Evolutionary conservation across 2,113 vertebrate species (phyloP).

Genomic region (Lipophrys pholis): DNA sequence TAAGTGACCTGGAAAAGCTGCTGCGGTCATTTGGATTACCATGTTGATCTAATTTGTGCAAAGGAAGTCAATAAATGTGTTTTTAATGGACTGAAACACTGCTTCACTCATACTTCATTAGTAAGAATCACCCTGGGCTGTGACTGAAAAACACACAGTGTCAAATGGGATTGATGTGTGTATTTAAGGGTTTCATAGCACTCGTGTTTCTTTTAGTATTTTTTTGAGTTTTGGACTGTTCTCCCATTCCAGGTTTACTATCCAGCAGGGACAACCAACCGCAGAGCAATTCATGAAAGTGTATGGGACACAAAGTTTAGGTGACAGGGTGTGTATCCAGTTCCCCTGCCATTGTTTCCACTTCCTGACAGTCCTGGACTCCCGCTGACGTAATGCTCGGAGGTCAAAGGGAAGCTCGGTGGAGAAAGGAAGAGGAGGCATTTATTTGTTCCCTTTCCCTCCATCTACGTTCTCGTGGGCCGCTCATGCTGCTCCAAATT

Average conservation of each 20-base stretch:
- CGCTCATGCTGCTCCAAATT: conserved; percentile 14
- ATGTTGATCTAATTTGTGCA: too few relatives aligned
- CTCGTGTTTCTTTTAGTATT: neutral
- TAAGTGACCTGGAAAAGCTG: too few relatives aligned
- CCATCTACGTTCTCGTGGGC: conserved; percentile 45
- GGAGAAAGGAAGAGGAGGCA: conserved; percentile 52
- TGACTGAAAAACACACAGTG: too few relatives aligned
- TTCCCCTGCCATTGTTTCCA: conserved; percentile 82
- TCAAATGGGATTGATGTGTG: too few relatives aligned
- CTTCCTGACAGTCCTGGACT: conserved; percentile 70
- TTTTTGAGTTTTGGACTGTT: too few relatives aligned
- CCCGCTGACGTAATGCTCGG: conserved; percentile 71
- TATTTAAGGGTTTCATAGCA: neutral
- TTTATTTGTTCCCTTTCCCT: conserved; percentile 46
- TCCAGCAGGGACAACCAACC: neutral
- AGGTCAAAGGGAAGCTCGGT: conserved; percentile 71
- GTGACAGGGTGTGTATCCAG: conserved; percentile 53
- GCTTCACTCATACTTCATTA: too few relatives aligned
- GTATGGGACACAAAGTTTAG: conserved; percentile 11
- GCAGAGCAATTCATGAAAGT: neutral
- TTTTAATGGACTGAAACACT: too few relatives aligned
- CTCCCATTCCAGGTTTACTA: neutral
- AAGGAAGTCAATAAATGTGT: too few relatives aligned
- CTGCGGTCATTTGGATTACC: too few relatives aligned
- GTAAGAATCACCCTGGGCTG: too few relatives aligned